phyloP scores from a whole-genome alignment of 1,140 invertebrate genomes.

The Aplysia californica region DNA sequence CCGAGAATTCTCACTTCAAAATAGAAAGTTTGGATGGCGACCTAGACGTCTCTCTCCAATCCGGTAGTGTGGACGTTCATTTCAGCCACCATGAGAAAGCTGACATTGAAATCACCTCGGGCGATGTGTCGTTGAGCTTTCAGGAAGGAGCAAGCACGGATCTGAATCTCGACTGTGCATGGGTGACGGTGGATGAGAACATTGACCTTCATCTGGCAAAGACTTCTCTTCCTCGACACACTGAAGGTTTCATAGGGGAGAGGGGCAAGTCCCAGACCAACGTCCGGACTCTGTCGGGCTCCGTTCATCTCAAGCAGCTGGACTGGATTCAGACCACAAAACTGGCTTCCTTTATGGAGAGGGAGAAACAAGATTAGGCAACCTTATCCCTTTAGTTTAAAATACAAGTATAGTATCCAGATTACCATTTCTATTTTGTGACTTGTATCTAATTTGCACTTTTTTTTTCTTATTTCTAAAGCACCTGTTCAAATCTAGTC shows the following conservation, averaged over 20 bases:
- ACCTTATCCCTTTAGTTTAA: no score
- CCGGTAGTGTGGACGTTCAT: constrained; percentile 13
- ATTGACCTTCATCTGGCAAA: neutral
- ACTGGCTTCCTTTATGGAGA: no score
- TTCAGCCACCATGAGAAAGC: constrained; percentile 20
- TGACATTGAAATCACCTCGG: constrained; percentile 14
- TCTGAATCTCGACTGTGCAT: constrained; percentile 1
- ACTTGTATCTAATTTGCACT: no score
- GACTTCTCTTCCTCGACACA: neutral
- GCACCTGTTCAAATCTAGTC: no score
- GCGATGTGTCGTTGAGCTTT: constrained; percentile 17
- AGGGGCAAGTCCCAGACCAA: constrained; percentile 1
- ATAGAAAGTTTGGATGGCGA: constrained; percentile 9
- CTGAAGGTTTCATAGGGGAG: constrained; percentile 16
- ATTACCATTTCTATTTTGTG: no score
- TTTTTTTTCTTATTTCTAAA: no score
- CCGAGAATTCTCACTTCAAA: neutral
- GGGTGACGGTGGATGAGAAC: neutral
- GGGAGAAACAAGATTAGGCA: no score
- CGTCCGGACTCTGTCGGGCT: constrained; percentile 16
- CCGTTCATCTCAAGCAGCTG: neutral
- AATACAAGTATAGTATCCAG: no score
- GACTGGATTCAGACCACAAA: constrained; percentile 24
- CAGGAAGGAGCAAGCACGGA: constrained; percentile 8
- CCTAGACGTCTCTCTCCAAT: constrained; percentile 16